A percentile compares a stretch with the other conserved stretches of the same genome.
Evolutionary conservation across 30 jellyfish, hydroid and myxozoan genomes (phyloP).

Genomic region (Pseudorhiza aurosa): DNA sequence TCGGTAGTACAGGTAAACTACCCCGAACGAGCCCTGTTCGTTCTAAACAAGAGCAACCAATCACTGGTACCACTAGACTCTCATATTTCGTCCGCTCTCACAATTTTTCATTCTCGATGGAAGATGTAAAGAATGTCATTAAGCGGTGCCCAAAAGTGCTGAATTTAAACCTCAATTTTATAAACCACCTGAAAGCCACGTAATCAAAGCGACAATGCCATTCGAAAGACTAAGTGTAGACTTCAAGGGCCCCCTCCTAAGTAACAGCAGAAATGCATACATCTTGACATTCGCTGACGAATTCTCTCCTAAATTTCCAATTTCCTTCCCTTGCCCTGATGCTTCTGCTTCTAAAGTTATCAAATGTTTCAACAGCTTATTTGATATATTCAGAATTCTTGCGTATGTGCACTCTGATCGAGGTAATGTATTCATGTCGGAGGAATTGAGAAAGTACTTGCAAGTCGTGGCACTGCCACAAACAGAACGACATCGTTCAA

Average conservation of each 20-base stretch:
- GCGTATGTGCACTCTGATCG: constrained; percentile 38
- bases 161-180: constrained; percentile 18
- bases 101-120: too few species aligned
- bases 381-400: constrained; percentile 32
- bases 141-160: too few species aligned
- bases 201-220: constrained; percentile 35
- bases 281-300: constrained; percentile 15
- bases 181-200: not conserved
- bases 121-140: too few species aligned
- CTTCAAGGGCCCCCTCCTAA: constrained; percentile 42
- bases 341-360: not conserved
- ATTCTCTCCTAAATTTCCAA: constrained; percentile 25
- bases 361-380: not conserved
- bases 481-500: constrained; percentile 15
- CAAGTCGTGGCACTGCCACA: constrained; percentile 10
- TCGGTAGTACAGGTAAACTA: too few species aligned
- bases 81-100: too few species aligned
- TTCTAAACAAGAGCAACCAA: too few species aligned
- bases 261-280: not conserved
- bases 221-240: constrained; percentile 26
- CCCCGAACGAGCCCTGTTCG: too few species aligned
- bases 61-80: too few species aligned
- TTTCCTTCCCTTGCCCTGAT: constrained; percentile 42
- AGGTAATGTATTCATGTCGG: constrained; percentile 4
- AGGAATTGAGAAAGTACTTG: not conserved